Conservation (phyloP, 2,888 invertebrate genomes). For the Pseudanteris insignis region DNA sequence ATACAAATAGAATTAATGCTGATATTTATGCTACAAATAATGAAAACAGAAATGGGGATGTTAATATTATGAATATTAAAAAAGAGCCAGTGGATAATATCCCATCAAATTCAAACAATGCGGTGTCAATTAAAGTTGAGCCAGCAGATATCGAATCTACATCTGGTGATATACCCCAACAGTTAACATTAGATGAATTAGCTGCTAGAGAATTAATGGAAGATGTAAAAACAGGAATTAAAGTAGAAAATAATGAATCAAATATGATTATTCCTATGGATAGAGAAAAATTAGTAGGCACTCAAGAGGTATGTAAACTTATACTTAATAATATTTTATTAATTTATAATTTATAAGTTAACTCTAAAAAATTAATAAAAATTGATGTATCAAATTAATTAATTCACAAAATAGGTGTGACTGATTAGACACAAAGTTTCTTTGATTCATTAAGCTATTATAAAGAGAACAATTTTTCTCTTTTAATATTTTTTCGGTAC, state of each 20-base stretch:
- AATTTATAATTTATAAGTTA: too few species aligned
- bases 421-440: too few species aligned
- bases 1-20: constrained; percentile 68
- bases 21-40: constrained; percentile 59
- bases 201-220: constrained; percentile 78
- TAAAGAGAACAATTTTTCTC: too few species aligned
- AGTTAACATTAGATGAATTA: constrained; percentile 73
- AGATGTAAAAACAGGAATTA: constrained; percentile 66
- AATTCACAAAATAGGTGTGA: too few species aligned
- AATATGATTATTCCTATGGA: constrained; percentile 70
- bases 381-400: too few species aligned
- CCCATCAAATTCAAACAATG: constrained; percentile 37
- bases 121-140: constrained; percentile 25
- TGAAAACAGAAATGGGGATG: constrained; percentile 18
- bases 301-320: constrained; percentile 72
- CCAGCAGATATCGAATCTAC: constrained; percentile 50
- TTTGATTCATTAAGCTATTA: too few species aligned
- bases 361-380: too few species aligned
- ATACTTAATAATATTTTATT: too few species aligned
- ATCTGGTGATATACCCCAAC: constrained; percentile 28
- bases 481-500: too few species aligned
- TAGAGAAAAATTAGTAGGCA: constrained; percentile 71
- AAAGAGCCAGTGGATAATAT: constrained; percentile 37
- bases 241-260: constrained; percentile 59
- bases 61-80: constrained; percentile 38